A percentile compares a stretch with the other conserved stretches of the same genome.
phyloP scores from a whole-genome alignment of 2,888 invertebrate species.

The Choreutis nemorana region DNA sequence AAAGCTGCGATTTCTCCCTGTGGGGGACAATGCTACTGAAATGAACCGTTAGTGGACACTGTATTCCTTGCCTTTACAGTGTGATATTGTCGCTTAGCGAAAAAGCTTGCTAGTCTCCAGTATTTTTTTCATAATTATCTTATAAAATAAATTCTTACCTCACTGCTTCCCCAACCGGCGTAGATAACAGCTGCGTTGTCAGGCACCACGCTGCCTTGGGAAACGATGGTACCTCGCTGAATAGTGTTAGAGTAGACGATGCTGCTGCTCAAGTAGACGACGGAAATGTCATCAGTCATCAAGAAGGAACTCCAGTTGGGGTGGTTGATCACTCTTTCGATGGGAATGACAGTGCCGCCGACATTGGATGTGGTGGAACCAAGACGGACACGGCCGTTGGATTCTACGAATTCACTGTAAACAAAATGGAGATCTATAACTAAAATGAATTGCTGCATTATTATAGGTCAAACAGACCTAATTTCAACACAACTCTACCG shows the following conservation, averaged over 20 bases:
- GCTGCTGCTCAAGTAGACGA: constrained; percentile 16
- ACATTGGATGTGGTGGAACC: constrained; percentile 26
- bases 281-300: constrained; percentile 26
- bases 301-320: constrained; percentile 13
- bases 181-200: constrained; percentile 21
- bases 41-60: too few relatives aligned
- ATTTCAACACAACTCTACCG: too few relatives aligned
- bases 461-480: too few relatives aligned
- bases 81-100: too few relatives aligned
- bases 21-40: too few relatives aligned
- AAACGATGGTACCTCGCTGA: constrained; percentile 17
- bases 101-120: too few relatives aligned
- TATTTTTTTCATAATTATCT: too few relatives aligned
- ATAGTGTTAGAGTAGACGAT: constrained; percentile 18
- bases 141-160: constrained; percentile 16
- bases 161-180: constrained; percentile 31
- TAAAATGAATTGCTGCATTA: too few relatives aligned
- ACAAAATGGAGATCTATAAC: background rate
- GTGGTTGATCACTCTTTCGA: constrained; percentile 20
- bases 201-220: constrained; percentile 13
- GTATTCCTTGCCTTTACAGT: too few relatives aligned
- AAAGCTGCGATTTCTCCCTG: too few relatives aligned
- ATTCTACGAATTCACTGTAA: constrained; percentile 17
- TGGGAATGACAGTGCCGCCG: constrained; percentile 25
- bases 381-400: constrained; percentile 28